phyloP scores from a whole-genome alignment of 2,113 vertebrate species.

The Clupea harengus region DNA sequence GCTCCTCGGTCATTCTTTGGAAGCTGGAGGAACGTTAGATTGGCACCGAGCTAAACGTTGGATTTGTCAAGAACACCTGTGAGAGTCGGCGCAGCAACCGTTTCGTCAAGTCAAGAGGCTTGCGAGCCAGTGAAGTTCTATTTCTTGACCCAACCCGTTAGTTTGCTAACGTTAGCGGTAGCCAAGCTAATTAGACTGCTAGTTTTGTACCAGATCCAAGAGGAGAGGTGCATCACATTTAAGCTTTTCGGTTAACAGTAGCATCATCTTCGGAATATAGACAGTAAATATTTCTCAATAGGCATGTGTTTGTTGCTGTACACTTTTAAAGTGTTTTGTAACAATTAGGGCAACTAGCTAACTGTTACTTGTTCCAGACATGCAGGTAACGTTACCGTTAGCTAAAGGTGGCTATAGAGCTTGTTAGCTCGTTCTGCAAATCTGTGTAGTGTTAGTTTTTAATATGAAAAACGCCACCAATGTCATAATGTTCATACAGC shows the following conservation, averaged over 20 bases:
- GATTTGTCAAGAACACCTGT: neutral
- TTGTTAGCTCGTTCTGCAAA: neutral
- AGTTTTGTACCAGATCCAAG: slow-evolving; percentile 8
- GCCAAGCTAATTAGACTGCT: slow-evolving; percentile 13
- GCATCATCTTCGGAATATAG: neutral
- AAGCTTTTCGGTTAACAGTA: neutral
- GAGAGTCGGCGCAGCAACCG: neutral
- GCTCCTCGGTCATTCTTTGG: neutral
- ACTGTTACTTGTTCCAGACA: neutral
- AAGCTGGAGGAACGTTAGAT: neutral
- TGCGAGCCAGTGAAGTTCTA: neutral
- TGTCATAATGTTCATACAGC: neutral
- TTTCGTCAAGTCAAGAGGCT: neutral
- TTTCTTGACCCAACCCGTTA: slow-evolving; percentile 17
- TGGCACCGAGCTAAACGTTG: neutral
- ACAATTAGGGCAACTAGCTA: neutral
- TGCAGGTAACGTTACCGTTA: slow-evolving; percentile 4
- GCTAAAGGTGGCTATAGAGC: slow-evolving; percentile 7
- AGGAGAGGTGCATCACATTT: slow-evolving; percentile 8
- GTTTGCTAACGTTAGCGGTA: slow-evolving; percentile 15
- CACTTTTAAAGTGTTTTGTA: neutral
- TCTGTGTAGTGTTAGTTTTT: neutral
- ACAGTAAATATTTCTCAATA: neutral
- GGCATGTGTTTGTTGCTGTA: neutral
- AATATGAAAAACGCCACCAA: neutral